Base-by-base conservation (phyloP, 2,888 invertebrate genomes). In the Terebella lapidaria region DNA sequence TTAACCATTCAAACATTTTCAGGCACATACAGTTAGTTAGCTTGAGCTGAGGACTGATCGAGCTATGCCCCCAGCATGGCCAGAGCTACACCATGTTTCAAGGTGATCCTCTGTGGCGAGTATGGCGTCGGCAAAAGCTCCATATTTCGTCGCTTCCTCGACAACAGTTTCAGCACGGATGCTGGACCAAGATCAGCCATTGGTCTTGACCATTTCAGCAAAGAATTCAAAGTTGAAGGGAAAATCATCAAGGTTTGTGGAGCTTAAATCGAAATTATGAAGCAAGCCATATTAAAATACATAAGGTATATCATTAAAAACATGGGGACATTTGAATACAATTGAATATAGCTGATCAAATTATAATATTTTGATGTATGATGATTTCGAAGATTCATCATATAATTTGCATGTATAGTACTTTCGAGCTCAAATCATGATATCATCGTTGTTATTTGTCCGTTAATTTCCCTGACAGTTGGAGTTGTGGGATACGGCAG, bases 91-190 rank as follows among this genome's bases (percentile, higher is more conserved):
- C 60, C 60, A n/a, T 25, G 54, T 20, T 30, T 46, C 47, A 57
- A 94, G 86, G 90, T 95, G 42, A 94, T 95, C 75, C 84, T 95
- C 62, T 93, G 92, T 81, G 94, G 95, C 46, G 94, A 95, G 84
- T 95, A 91, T 82, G 94, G 94, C 59, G 94, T 94, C 25, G 94
- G 95, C 42, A 95, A 95, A 83, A 92, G 91, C 79, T 94, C 94
- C 25, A 82, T 94, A 70, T 95, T 95, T 80, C 86, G 94, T 59
- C 86, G 94, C 67, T 95, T 92, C 81, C 88, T 92, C 61, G 92
- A 89, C 75, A 89, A 93, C 80, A 88, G 89, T n/a, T 92, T 91
- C 80, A 86, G 91, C n/a, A 87, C 89, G 24, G 87, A 88, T 61
- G 87, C 87, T 18, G 91, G 91, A 76, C 86, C 79, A 87, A 89